Evolutionary conservation across 1,140 invertebrate species (phyloP).

Genomic region (Megalonaias nervosa): DNA sequence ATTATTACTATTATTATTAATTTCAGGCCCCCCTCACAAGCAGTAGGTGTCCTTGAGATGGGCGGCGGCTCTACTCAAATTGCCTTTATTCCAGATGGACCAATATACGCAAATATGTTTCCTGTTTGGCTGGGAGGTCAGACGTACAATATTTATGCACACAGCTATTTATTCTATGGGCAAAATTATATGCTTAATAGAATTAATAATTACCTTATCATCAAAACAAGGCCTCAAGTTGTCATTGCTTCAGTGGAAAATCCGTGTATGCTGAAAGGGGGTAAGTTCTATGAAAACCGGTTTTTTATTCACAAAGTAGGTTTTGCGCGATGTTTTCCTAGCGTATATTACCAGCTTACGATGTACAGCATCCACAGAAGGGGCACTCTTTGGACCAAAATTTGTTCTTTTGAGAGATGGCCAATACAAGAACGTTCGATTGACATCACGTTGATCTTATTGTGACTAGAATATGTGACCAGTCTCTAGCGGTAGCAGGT

Average conservation of each 20-base stretch:
- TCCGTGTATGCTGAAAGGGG: constrained; percentile 64
- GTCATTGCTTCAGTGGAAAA: constrained; percentile 31
- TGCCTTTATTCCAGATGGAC: constrained; percentile 67
- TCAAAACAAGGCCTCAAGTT: not conserved
- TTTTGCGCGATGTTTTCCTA: no score
- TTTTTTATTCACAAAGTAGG: no score
- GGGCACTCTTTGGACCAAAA: no score
- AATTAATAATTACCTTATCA: constrained; percentile 46
- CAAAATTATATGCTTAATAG: constrained; percentile 52
- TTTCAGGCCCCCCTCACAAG: constrained; percentile 41
- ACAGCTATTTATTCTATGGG: constrained; percentile 74
- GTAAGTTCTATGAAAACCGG: not conserved
- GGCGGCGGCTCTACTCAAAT: constrained; percentile 77
- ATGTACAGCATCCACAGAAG: no score
- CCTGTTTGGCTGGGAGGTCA: constrained; percentile 64
- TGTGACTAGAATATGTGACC: no score
- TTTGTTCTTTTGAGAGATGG: no score
- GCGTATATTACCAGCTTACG: no score
- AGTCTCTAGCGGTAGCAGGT: no score
- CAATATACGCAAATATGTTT: constrained; percentile 65
- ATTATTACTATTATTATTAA: not conserved
- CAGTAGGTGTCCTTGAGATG: constrained; percentile 73
- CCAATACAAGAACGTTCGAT: no score
- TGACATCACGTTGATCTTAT: no score
- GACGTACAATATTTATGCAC: constrained; percentile 69